These are phyloP conservation scores for Phymatocera aterrima DNA, from an alignment of 2,888 invertebrate genomes.

Conservation along the genomic window DNA sequence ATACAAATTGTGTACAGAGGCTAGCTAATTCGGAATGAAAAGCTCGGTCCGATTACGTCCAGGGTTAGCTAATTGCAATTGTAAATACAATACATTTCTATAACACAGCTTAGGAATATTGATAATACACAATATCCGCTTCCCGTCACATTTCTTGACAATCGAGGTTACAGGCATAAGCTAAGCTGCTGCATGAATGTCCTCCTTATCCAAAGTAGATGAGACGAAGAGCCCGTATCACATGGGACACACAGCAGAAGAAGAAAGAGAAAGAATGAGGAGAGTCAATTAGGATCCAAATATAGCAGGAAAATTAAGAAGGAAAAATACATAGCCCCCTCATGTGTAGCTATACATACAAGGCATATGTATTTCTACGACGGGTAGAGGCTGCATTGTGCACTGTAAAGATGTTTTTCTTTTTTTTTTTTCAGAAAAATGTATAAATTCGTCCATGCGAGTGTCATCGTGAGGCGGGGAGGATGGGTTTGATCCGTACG, in stretches of 20 bases:
- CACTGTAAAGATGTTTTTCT: slow-evolving; percentile 10
- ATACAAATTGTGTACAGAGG: too few relatives aligned
- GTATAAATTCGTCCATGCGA: background rate
- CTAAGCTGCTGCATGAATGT: background rate
- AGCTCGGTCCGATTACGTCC: too few relatives aligned
- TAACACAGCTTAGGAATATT: background rate
- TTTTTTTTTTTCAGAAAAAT: too few relatives aligned
- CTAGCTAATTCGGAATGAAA: too few relatives aligned
- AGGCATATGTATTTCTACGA: background rate
- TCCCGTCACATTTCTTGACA: slow-evolving; percentile 9
- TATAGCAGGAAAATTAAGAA: background rate
- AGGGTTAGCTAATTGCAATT: too few relatives aligned
- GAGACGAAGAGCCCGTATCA: background rate
- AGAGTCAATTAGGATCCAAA: background rate
- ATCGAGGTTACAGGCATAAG: too few relatives aligned
- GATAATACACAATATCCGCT: background rate
- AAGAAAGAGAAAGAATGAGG: background rate
- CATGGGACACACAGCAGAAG: too few relatives aligned
- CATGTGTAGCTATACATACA: too few relatives aligned
- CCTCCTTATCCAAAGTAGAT: background rate
- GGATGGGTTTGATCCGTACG: background rate
- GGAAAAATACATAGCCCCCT: too few relatives aligned
- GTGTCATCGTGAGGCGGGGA: background rate
- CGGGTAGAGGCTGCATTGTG: background rate
- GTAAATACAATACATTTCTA: too few relatives aligned